These are phyloP conservation scores for Zaprionus camerounensis DNA, from an alignment of 1,140 invertebrate genomes.

Conservation along the genomic window DNA sequence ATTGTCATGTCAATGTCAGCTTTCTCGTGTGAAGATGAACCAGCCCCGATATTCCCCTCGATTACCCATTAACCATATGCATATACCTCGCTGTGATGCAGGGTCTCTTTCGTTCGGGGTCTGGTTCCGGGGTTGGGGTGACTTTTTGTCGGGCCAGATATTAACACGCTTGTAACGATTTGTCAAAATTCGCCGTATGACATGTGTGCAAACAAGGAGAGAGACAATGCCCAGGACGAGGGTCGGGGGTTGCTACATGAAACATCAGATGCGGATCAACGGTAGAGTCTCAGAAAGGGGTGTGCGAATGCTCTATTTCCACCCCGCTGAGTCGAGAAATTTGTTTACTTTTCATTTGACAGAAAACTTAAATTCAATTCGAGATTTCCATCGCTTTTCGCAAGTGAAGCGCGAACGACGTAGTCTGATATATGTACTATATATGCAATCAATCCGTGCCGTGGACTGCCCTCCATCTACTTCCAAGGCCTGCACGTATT, in stretches of 20 bases:
- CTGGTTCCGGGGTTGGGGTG: slow-evolving; percentile 39
- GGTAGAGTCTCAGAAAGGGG: slow-evolving; percentile 42
- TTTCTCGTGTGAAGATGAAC: slow-evolving; percentile 17
- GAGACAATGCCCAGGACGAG: slow-evolving; percentile 39
- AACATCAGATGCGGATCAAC: neutral
- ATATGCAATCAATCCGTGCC: slow-evolving; percentile 22
- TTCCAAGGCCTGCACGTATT: slow-evolving; percentile 38
- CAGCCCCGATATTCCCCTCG: slow-evolving; percentile 11
- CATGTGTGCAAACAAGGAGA: slow-evolving; percentile 76
- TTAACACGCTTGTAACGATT: slow-evolving; percentile 77
- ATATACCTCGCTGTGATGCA: neutral
- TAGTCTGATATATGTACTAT: slow-evolving; percentile 1
- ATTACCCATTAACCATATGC: slow-evolving; percentile 23
- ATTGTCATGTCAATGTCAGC: slow-evolving; percentile 60
- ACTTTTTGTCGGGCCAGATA: slow-evolving; percentile 56
- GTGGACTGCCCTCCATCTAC: neutral
- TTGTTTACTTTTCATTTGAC: slow-evolving; percentile 76
- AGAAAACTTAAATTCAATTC: slow-evolving; percentile 59
- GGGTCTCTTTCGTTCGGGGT: no score
- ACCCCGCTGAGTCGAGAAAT: slow-evolving; percentile 36
- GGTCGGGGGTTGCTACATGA: slow-evolving; percentile 15
- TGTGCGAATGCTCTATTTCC: slow-evolving; percentile 38
- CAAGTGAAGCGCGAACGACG: slow-evolving; percentile 22
- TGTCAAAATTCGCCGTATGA: slow-evolving; percentile 74
- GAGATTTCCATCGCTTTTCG: slow-evolving; percentile 44